Conservation (phyloP, 1,140 invertebrate species). For the Hetaerina americana region DNA sequence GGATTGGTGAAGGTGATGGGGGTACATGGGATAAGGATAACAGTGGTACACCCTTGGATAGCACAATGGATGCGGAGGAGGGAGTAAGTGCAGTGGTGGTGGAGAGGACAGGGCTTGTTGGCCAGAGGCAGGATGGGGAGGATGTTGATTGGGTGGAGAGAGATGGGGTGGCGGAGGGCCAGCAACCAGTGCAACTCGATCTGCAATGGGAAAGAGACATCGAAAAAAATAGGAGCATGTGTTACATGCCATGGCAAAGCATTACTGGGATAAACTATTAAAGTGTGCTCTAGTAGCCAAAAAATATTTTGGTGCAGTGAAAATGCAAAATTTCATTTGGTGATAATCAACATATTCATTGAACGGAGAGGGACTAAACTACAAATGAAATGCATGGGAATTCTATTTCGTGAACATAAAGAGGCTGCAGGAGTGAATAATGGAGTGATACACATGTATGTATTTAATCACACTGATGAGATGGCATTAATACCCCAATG, state of each 20-base stretch:
- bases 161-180: neutral
- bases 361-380: too few relatives aligned
- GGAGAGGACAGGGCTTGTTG: neutral
- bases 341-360: too few relatives aligned
- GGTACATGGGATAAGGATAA: slow-evolving; percentile 25
- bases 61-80: slow-evolving; percentile 30
- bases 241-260: neutral
- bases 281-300: neutral
- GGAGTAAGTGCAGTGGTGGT: neutral
- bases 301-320: too few relatives aligned
- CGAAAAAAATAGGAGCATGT: neutral
- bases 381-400: too few relatives aligned
- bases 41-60: slow-evolving; percentile 38
- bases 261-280: neutral
- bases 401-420: too few relatives aligned
- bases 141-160: neutral
- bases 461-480: too few relatives aligned
- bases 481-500: too few relatives aligned
- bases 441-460: too few relatives aligned
- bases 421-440: too few relatives aligned
- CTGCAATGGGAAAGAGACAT: neutral
- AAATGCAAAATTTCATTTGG: too few relatives aligned
- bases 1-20: neutral
- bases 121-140: neutral
- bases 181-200: slow-evolving; percentile 4